Evolutionary conservation across 2,113 vertebrate species (phyloP), one percentile per base, ranked within the genome.

Genomic region (Thamnaconus septentrionalis): DNA sequence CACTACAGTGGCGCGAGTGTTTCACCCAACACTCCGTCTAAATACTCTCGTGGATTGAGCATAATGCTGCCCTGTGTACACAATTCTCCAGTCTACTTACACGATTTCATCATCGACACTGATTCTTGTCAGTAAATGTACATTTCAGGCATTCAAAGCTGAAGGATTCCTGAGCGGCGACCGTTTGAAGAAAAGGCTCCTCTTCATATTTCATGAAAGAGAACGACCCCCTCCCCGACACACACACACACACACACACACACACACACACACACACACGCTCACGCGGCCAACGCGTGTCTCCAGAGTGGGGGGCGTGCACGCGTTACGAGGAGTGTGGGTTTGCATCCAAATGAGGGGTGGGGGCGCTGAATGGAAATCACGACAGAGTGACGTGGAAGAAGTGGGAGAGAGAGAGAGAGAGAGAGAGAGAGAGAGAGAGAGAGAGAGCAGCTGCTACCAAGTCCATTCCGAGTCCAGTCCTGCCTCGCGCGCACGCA

Each of bases 271-370:
- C 18, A 31, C 18, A 31, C 18, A 31, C 18, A 31, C 18, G 18
- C 45, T 44, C 6, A 4, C 4, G 50, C 60, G 61, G 5, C 43
- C 7, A 6, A 64, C 54, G 4, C 66, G 43, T 78, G 69, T 68
- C 51, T 59, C 44, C 18, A 1, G 50, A 46, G 57, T 42, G 61
- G 42, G 41, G 39, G 51, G 69, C 41, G 48, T 62, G 57, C 74
- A 80, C 75, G 76, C 41, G 80, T 73, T 85, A 85, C 88, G 80
- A 77, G 87, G 80, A 77, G 87, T 56, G 89, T 82, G 90, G 88
- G 87, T 88, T 89, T 85, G 93, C 93, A 90, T 94, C 81, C 82
- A 89, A 89, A 93, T 91, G 89, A 93, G 40, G 53, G 60, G 81
- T 87, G 84, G 83, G 81, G 78, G 72, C 52, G 53, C 64, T 71